Base-by-base conservation (phyloP, 1,140 invertebrate genomes). In the Apocrypta bakeri region DNA sequence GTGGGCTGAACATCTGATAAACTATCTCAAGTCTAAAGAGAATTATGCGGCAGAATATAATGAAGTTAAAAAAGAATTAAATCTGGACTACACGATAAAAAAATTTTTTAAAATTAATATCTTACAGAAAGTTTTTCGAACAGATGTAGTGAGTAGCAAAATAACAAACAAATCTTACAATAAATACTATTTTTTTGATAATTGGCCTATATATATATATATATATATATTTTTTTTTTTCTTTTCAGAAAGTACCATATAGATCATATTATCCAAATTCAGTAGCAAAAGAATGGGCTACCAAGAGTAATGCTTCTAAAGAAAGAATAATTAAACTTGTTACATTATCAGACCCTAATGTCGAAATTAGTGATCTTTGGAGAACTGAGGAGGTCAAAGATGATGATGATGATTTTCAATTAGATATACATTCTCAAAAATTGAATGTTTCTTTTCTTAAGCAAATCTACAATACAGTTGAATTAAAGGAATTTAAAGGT, bases 261-360 rank as follows among this genome's bases (percentile, higher is more conserved):
- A 91, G 94, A 85, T 91, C 91, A 6, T 85, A 95, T 9, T 94
- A 94, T 91, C 94, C 95, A 27, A 88, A 94, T 84, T 93, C 94
- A 2, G 79, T 85, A 4, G 85, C 89, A 31, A 88, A 86, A 6
- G 94, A 95, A 83, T 94, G 92, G 90, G 91, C 92, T 86, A 88
- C 89, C 14, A 94, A 94, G 85, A 89, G 88, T 66, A 88, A 88
- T 83, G 80, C 89, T 27, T 72, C 83, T 0, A 92, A 90, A 78
- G 94, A 95, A 82, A 94, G 93, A 87, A 88, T 85, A 33, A 86
- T 95, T 56, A 87, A 92, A 83, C 91, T 94, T 29, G 87, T 94
- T 27, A 90, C 93, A 85, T 85, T 95, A 21, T 85, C 92, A 12
- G 89, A 94, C 87, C 93, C 93, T 21, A 90, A 93, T 83, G 87